phyloP scores from a whole-genome alignment of 35 echinoderm and acorn worm species.

The Acanthaster planci region DNA sequence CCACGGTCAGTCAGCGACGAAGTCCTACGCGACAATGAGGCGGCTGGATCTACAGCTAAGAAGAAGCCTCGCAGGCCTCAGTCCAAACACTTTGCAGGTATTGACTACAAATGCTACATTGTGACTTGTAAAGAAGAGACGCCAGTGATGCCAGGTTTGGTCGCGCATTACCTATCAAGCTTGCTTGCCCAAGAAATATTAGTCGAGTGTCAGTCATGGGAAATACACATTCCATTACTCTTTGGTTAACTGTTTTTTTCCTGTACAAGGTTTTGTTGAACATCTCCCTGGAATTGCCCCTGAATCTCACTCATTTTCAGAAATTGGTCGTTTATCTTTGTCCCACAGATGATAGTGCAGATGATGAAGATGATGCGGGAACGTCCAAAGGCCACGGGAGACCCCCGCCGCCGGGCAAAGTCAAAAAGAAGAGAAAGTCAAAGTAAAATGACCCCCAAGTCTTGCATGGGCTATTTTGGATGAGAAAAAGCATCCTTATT shows the following conservation, averaged over 20 bases:
- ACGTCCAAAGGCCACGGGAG: constrained; percentile 18
- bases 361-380: constrained; percentile 49
- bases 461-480: background rate
- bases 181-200: background rate
- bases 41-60: constrained; percentile 11
- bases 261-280: too few relatives aligned
- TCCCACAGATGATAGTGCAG: constrained; percentile 43
- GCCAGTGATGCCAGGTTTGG: background rate
- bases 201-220: background rate
- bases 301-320: too few relatives aligned
- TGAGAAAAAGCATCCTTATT: background rate
- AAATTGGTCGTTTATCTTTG: background rate
- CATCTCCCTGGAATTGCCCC: too few relatives aligned
- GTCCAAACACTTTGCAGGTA: constrained; percentile 58
- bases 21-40: constrained; percentile 30
- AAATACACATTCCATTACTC: background rate
- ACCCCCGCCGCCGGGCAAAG: constrained; percentile 44
- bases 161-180: background rate
- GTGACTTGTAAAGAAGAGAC: background rate
- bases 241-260: too few relatives aligned
- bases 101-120: background rate
- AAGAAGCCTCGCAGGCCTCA: constrained; percentile 48
- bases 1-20: constrained; percentile 63
- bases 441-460: constrained; percentile 29
- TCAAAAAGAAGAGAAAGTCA: constrained; percentile 50